Conservation (phyloP, 2,113 vertebrate genomes). For the Ancistrus triradiatus region DNA sequence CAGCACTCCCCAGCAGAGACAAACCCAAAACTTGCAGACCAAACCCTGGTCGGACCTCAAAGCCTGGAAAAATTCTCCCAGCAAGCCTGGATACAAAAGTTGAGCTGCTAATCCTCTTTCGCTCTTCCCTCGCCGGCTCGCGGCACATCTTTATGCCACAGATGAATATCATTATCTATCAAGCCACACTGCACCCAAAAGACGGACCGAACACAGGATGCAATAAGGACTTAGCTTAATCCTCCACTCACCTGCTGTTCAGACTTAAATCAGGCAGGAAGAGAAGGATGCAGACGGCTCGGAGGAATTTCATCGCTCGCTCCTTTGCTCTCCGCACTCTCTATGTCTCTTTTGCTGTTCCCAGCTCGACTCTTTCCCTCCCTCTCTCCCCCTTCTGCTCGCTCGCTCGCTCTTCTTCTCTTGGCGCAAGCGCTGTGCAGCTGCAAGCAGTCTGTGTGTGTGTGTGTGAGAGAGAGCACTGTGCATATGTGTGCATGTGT, state of each 20-base stretch:
- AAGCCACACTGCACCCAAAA: slow-evolving; percentile 36
- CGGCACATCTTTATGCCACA: slow-evolving; percentile 27
- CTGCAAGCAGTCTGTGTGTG: slow-evolving; percentile 46
- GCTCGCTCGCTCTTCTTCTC: slow-evolving; percentile 56
- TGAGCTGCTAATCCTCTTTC: slow-evolving; percentile 27
- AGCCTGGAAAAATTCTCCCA: background rate
- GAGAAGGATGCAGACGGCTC: slow-evolving; percentile 70
- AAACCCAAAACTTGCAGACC: slow-evolving; percentile 27
- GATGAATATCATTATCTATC: background rate
- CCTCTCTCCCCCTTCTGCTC: slow-evolving; percentile 43
- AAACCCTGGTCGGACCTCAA: background rate
- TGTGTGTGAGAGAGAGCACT: slow-evolving; percentile 23
- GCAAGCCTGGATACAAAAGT: slow-evolving; percentile 36
- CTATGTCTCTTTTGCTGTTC: slow-evolving; percentile 36
- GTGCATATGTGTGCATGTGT: slow-evolving; percentile 26
- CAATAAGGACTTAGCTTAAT: slow-evolving; percentile 11
- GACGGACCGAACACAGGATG: slow-evolving; percentile 3
- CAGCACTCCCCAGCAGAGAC: background rate
- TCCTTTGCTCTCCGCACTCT: slow-evolving; percentile 55
- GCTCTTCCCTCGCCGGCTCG: slow-evolving; percentile 48
- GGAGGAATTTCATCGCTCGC: slow-evolving; percentile 75
- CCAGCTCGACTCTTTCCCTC: slow-evolving; percentile 56
- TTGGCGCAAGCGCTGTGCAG: slow-evolving; percentile 49
- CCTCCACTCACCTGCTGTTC: slow-evolving; percentile 68
- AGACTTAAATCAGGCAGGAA: slow-evolving; percentile 70